Percentiles rank a stretch among this genome's conserved stretches.
phyloP scores from a whole-genome alignment of 2,888 invertebrate genomes.

The Synanthedon myopaeformis region DNA sequence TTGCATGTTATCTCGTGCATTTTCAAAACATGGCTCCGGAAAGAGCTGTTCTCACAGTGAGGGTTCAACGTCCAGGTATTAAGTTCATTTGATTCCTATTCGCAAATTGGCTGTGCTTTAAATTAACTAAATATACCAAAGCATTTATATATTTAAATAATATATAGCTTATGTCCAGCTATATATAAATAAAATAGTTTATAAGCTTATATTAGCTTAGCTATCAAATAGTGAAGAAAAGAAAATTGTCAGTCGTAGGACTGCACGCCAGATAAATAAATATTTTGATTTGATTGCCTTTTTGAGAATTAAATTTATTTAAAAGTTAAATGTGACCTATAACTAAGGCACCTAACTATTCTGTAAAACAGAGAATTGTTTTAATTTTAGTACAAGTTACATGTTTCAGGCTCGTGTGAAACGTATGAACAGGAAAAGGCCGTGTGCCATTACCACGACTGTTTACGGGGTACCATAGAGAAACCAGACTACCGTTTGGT shows the following conservation, averaged over 20 bases:
- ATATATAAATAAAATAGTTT: no score
- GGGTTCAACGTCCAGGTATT: conserved; percentile 69
- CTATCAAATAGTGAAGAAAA: no score
- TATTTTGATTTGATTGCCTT: no score
- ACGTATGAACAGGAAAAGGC: conserved; percentile 72
- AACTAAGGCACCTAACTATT: no score
- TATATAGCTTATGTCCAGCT: no score
- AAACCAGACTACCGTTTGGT: conserved; percentile 56
- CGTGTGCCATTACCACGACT: conserved; percentile 72
- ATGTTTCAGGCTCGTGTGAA: conserved; percentile 69
- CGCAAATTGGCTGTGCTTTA: neutral
- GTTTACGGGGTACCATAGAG: conserved; percentile 53
- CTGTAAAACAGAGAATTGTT: no score
- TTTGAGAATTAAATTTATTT: no score
- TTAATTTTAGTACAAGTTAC: no score
- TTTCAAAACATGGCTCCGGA: conserved; percentile 73
- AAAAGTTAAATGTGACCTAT: no score
- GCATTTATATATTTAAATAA: neutral
- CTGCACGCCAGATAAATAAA: no score
- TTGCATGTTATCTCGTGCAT: conserved; percentile 78
- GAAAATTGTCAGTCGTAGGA: no score
- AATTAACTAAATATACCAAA: neutral
- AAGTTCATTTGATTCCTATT: neutral
- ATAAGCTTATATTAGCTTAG: no score
- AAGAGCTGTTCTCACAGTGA: conserved; percentile 70